Evolutionary conservation across 2,113 vertebrate genomes (phyloP).

Genomic region (Pelodiscus sinensis): DNA sequence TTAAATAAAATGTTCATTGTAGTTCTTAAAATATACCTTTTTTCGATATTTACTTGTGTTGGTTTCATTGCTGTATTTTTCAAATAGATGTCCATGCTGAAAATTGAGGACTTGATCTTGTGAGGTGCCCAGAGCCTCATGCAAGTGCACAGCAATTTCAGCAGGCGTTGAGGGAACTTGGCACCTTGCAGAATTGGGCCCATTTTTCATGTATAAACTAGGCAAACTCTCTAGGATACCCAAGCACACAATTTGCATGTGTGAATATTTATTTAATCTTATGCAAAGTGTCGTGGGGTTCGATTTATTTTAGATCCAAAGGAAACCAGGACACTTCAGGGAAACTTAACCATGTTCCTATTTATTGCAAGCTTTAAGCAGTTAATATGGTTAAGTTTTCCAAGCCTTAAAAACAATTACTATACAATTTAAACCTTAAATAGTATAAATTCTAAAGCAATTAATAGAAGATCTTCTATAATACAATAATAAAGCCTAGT

Average conservation of each 20-base stretch:
- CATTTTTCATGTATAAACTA: not conserved
- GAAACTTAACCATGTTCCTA: too few species aligned
- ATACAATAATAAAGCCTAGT: too few species aligned
- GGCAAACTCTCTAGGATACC: not conserved
- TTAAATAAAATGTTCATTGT: not conserved
- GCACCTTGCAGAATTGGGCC: not conserved
- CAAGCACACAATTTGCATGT: not conserved
- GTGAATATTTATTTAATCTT: not conserved
- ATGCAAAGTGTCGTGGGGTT: not conserved
- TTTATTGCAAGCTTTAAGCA: too few species aligned
- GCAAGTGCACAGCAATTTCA: not conserved
- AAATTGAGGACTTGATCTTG: accelerated
- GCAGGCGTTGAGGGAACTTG: not conserved
- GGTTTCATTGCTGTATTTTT: not conserved
- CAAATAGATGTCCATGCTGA: accelerated
- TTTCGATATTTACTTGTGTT: not conserved
- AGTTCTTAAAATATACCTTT: not conserved
- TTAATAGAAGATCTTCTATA: too few species aligned
- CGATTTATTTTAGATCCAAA: too few species aligned
- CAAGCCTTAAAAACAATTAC: too few species aligned
- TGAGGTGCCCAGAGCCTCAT: not conserved
- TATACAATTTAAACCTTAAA: too few species aligned
- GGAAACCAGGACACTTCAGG: too few species aligned
- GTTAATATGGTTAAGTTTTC: too few species aligned
- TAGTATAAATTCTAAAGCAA: too few species aligned